Base-by-base conservation (phyloP, 2,888 invertebrate species). In the Calliscelio sp. region DNA sequence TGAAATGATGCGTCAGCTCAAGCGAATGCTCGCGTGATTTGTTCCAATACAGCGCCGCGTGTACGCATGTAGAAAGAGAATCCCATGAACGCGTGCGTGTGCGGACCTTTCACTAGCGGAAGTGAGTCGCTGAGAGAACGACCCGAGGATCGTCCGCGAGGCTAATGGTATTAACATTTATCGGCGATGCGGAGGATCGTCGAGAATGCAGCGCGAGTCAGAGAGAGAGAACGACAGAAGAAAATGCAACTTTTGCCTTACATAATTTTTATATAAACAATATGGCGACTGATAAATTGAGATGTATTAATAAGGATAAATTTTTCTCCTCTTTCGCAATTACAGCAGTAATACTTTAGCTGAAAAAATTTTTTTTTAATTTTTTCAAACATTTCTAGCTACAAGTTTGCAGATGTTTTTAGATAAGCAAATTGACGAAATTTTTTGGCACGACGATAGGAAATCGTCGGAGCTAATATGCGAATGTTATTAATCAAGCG, bases 101-200 rank as follows among this genome's bases (percentile, higher is more conserved):
- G 59, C 71, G 87, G 85, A 89, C 90, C 90, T 90, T 90, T 90
- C 90, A 90, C 90, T 90, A 88, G 89, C 90, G 90, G 90, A 90
- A 90, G 90, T 90, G 88, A 90, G 84, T 85, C 87, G 87, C 86
- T 84, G 89, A 86, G 88, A 88, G 89, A 90, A 90, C 89, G 88
- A 88, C 88, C 87, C 89, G 88, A 91, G 90, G 91, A 86, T 84
- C 84, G 85, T 87, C 86, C 84, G 80, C 84, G 81, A 73, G 68
- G 80, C 81, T 81, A 85, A 85, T 85, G 83, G 74, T 83, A 80
- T 85, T 83, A 85, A 83, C 78, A 84, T 77, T 81, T 70, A 79
- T 79, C 74, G 79, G 55, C 51, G 51, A 44, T 16, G 66, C 35
- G 35, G 51, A 44, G 53, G 74, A 81, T 81, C 68, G 81, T 46